Conservation (phyloP, 2,113 vertebrate species). For the Perccottus glenii region DNA sequence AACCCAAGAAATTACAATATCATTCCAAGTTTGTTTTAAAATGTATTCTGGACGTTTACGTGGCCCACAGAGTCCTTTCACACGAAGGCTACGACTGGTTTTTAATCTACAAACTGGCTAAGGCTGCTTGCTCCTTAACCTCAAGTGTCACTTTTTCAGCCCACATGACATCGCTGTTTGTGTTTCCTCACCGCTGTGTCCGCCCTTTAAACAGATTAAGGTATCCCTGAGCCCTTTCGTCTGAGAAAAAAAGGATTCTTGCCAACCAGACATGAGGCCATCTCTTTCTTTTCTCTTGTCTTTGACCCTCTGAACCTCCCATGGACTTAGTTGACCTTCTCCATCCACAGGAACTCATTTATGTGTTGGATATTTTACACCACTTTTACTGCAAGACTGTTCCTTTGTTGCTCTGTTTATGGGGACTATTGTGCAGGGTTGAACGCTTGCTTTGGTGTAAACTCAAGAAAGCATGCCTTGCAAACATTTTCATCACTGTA, state of each 20-base stretch:
- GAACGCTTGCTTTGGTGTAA: constrained; percentile 62
- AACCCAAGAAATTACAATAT: constrained; percentile 53
- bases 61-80: constrained; percentile 54
- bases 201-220: constrained; percentile 66
- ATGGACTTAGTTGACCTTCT: constrained; percentile 73
- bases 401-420: constrained; percentile 44
- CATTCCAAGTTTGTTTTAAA: constrained; percentile 68
- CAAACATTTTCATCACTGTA: constrained; percentile 61
- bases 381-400: constrained; percentile 63
- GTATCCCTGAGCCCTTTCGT: constrained; percentile 66
- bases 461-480: constrained; percentile 69
- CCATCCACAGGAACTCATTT: constrained; percentile 68
- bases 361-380: constrained; percentile 63
- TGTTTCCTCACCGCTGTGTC: constrained; percentile 60
- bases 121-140: constrained; percentile 64
- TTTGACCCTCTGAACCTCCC: constrained; percentile 72
- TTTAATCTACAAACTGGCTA: constrained; percentile 55
- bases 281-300: constrained; percentile 50
- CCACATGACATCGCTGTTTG: constrained; percentile 42
- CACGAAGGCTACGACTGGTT: constrained; percentile 62
- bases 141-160: constrained; percentile 55
- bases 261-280: constrained; percentile 67
- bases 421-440: constrained; percentile 64
- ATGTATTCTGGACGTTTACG: constrained; percentile 61
- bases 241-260: constrained; percentile 63